Conservation (phyloP, 2,888 invertebrate species). For the Athripsodes cinereus region DNA sequence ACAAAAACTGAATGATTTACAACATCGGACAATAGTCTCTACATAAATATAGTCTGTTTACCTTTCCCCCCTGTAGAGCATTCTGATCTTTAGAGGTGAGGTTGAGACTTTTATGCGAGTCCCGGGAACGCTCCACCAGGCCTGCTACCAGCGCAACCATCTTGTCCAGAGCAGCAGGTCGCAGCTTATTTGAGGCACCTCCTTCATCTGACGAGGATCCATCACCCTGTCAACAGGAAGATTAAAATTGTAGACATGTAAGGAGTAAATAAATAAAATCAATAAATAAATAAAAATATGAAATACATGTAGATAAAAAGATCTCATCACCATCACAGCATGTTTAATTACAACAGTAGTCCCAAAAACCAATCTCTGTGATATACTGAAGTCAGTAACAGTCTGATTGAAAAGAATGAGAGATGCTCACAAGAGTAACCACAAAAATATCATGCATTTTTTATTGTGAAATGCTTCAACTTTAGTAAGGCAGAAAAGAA, state of each 20-base stretch:
- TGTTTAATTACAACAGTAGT: no score
- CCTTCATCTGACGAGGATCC: slow-evolving; percentile 50
- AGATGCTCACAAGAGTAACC: no score
- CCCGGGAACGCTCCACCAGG: slow-evolving; percentile 82
- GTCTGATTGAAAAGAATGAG: no score
- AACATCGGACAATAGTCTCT: background rate
- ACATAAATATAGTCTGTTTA: slow-evolving; percentile 36
- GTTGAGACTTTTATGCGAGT: slow-evolving; percentile 66
- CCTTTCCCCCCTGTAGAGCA: slow-evolving; percentile 82
- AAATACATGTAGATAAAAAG: no score
- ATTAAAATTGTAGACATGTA: background rate
- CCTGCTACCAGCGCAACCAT: slow-evolving; percentile 90
- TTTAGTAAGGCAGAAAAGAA: no score
- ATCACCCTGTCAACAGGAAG: slow-evolving; percentile 34
- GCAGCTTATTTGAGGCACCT: slow-evolving; percentile 59
- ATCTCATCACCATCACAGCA: no score
- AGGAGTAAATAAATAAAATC: background rate
- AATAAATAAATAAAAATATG: no score
- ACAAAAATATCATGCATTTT: no score
- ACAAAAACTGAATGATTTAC: no score
- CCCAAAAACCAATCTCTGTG: no score
- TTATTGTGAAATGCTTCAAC: no score
- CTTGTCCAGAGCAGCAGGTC: slow-evolving; percentile 88
- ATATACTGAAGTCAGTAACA: no score
- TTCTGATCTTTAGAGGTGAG: slow-evolving; percentile 73